Conservation (phyloP, 2,888 invertebrate genomes). For the Pseudococcus longispinus region DNA sequence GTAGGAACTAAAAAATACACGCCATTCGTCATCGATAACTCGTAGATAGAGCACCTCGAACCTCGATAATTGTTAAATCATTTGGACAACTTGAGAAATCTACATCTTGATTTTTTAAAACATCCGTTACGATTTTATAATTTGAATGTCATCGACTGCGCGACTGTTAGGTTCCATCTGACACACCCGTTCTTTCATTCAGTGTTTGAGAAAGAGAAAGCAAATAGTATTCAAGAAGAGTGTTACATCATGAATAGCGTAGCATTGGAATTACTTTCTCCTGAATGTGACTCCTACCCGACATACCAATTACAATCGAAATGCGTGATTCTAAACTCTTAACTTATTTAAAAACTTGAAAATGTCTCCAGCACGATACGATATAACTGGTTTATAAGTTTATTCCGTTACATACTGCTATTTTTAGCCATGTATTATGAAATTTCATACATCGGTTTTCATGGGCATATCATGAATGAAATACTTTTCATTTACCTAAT, state of each 20-base stretch:
- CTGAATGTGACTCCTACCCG: constrained; percentile 32
- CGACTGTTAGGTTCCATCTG: constrained; percentile 26
- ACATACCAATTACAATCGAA: constrained; percentile 50
- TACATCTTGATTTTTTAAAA: constrained; percentile 7
- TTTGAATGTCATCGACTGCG: constrained; percentile 48
- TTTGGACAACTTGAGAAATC: constrained; percentile 35
- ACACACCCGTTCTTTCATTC: constrained; percentile 39
- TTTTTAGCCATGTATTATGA: constrained; percentile 3
- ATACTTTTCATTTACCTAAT: not conserved
- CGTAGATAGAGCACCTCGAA: not conserved
- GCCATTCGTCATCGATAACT: not conserved
- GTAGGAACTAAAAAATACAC: not conserved
- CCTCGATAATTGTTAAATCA: constrained; percentile 34
- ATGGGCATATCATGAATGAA: not conserved
- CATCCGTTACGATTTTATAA: constrained; percentile 48
- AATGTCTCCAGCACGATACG: constrained; percentile 39
- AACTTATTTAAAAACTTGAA: constrained; percentile 30
- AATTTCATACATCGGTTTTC: not conserved
- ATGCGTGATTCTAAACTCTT: not conserved
- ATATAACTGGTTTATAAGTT: constrained; percentile 21
- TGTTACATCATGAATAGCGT: constrained; percentile 53
- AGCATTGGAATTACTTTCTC: constrained; percentile 53
- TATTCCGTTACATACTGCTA: not conserved
- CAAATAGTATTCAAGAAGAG: constrained; percentile 48
- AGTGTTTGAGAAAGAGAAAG: constrained; percentile 52